phyloP scores from a whole-genome alignment of 35 echinoderm and acorn worm genomes.

The Apostichopus japonicus region DNA sequence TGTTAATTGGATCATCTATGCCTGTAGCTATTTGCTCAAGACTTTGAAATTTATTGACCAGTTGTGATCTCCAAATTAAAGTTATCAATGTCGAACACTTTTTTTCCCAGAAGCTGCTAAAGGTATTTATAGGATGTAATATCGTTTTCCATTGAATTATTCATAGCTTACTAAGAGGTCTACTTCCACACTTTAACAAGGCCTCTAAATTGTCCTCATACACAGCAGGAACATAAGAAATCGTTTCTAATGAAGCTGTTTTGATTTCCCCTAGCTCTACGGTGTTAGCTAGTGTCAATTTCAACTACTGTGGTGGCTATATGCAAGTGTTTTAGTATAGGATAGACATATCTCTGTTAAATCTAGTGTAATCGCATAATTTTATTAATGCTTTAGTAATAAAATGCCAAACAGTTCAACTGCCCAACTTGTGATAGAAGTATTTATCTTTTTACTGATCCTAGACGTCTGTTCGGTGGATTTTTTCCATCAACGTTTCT shows the following conservation, averaged over 20 bases:
- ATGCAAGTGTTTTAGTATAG: no score
- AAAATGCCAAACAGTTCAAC: no score
- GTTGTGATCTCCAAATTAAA: neutral
- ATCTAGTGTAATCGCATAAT: no score
- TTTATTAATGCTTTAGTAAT: no score
- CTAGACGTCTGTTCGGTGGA: no score
- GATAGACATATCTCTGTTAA: no score
- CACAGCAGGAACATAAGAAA: neutral
- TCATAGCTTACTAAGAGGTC: neutral
- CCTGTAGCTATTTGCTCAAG: conserved; percentile 36
- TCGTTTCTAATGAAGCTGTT: neutral
- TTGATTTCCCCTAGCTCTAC: neutral
- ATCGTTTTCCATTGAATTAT: neutral
- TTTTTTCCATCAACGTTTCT: no score
- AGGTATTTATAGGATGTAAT: neutral
- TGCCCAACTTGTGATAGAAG: no score
- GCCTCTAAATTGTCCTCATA: neutral
- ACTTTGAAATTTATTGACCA: conserved; percentile 5
- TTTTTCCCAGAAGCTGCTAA: neutral
- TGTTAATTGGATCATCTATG: conserved; percentile 26
- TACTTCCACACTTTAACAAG: neutral
- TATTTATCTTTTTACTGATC: no score
- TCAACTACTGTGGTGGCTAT: neutral
- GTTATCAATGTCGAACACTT: neutral
- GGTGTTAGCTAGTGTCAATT: neutral